Conservation (phyloP, 2,113 vertebrate genomes). For the Macrotus californicus region DNA sequence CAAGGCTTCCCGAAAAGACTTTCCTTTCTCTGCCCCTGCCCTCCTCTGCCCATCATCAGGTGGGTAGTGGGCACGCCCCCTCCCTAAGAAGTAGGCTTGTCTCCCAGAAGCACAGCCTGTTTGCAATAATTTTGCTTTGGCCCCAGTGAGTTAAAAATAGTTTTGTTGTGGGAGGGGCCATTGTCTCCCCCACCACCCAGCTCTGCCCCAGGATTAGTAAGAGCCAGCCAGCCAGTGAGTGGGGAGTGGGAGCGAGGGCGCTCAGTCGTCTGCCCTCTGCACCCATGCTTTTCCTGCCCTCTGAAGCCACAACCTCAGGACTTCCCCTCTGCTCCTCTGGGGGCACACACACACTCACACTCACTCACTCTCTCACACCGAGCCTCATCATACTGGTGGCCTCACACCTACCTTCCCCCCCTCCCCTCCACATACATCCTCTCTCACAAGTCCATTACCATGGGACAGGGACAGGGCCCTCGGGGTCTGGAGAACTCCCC, state of each 20-base stretch:
- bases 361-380: neutral
- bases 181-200: neutral
- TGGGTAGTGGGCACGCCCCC: neutral
- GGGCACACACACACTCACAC: neutral
- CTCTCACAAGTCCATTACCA: neutral
- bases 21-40: neutral
- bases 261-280: neutral
- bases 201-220: neutral
- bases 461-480: neutral
- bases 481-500: neutral
- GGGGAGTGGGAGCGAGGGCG: neutral
- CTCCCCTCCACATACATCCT: neutral
- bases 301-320: slow-evolving; percentile 31
- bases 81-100: neutral
- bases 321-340: neutral
- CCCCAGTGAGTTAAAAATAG: neutral
- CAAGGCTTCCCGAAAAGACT: neutral
- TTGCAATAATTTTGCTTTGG: neutral
- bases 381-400: neutral
- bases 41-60: neutral
- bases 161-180: neutral
- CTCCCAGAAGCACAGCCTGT: neutral
- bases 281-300: slow-evolving; percentile 18
- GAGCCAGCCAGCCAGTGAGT: neutral
- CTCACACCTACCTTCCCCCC: neutral